These are phyloP conservation scores for Yponomeuta plumbellus DNA, from an alignment of 2,888 invertebrate species.

Conservation along the genomic window DNA sequence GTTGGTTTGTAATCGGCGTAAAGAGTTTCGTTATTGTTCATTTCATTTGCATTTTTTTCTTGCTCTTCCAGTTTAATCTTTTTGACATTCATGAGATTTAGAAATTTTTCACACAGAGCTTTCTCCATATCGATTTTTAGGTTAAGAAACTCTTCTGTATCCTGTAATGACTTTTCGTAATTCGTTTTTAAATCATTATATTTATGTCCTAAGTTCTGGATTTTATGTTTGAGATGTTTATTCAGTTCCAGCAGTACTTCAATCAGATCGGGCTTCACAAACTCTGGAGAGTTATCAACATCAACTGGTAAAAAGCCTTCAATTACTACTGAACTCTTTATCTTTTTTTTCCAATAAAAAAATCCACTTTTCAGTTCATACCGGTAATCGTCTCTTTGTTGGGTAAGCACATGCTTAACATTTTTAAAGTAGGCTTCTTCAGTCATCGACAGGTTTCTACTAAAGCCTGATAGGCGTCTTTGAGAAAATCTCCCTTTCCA, in stretches of 20 bases:
- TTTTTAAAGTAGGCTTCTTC: slow-evolving; percentile 39
- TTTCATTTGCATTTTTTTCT: neutral
- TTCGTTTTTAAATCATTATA: slow-evolving; percentile 39
- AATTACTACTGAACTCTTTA: slow-evolving; percentile 35
- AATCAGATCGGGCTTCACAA: slow-evolving; percentile 40
- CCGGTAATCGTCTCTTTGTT: slow-evolving; percentile 39
- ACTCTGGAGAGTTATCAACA: slow-evolving; percentile 32
- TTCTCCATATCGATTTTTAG: slow-evolving; percentile 59
- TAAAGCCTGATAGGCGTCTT: slow-evolving; percentile 46
- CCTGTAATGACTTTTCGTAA: slow-evolving; percentile 48
- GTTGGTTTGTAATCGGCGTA: neutral
- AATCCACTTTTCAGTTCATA: slow-evolving; percentile 56
- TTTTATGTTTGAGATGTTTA: slow-evolving; percentile 39
- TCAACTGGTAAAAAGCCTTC: slow-evolving; percentile 59
- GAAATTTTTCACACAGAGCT: slow-evolving; percentile 48
- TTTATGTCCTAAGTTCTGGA: slow-evolving; percentile 31
- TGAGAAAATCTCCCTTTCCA: slow-evolving; percentile 56
- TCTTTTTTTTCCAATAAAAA: slow-evolving; percentile 56
- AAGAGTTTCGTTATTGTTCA: neutral
- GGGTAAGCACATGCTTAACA: slow-evolving; percentile 41
- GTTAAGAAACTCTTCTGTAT: slow-evolving; percentile 54
- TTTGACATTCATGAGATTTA: slow-evolving; percentile 39
- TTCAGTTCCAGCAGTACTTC: slow-evolving; percentile 48
- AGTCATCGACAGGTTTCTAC: slow-evolving; percentile 45
- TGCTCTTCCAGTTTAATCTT: slow-evolving; percentile 22